phyloP scores from a whole-genome alignment of 2,888 invertebrate genomes.

The Pseudanteris insignis region DNA sequence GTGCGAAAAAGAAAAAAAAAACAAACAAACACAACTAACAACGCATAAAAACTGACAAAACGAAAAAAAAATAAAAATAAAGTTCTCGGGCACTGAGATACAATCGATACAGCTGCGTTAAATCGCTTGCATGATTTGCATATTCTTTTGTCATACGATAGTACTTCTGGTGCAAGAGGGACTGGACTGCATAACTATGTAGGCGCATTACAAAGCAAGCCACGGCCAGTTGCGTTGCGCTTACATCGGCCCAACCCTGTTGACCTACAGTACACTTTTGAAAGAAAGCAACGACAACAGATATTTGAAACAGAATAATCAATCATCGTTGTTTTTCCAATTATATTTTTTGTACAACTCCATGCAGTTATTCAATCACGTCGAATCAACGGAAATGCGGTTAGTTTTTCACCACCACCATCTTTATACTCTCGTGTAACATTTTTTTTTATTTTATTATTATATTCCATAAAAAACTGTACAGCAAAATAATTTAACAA shows the following conservation, averaged over 20 bases:
- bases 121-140: slow-evolving; percentile 46
- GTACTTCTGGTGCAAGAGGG: slow-evolving; percentile 1
- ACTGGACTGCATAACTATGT: slow-evolving; percentile 16
- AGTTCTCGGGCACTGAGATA: slow-evolving; percentile 41
- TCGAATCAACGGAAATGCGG: no score
- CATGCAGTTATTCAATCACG: no score
- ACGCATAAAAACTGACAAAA: neutral
- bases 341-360: no score
- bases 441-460: no score
- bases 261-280: slow-evolving; percentile 12
- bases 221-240: slow-evolving; percentile 13
- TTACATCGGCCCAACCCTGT: slow-evolving; percentile 11
- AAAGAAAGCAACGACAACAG: no score
- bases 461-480: no score
- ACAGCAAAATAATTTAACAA: no score
- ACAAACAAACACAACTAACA: no score
- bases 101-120: slow-evolving; percentile 54
- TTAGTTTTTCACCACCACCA: no score
- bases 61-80: slow-evolving; percentile 4
- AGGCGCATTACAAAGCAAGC: slow-evolving; percentile 14
- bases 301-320: no score
- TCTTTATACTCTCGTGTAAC: no score
- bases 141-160: slow-evolving; percentile 12
- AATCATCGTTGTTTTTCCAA: no score
- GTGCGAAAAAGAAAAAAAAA: slow-evolving; percentile 2